Evolutionary conservation across 2,888 invertebrate genomes (phyloP), one percentile per base, ranked within the genome.

Genomic region (Ernsta delagoae): DNA sequence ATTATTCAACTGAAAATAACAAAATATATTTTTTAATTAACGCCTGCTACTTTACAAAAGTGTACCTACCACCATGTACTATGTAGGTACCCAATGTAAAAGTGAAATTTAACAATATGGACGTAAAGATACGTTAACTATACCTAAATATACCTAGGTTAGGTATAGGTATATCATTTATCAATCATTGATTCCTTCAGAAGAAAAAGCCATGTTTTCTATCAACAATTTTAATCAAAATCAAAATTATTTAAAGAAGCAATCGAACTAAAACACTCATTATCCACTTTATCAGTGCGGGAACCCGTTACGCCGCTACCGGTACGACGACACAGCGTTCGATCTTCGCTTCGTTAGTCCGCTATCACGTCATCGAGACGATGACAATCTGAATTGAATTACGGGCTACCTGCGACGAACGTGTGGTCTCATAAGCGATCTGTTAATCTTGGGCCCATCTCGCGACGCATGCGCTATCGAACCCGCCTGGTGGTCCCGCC

Each of bases 351-450:
- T 92, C 92, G 92, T 93, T 92, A 92, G 87, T 81, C 74, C 76
- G 73, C 82, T 90, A 92, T 92, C 92, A 86, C 87, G 83, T 89
- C 88, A 91, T 91, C 90, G 83, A 80, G 80, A 86, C 86, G 92
- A 93, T 92, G 93, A 93, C 93, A 93, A 93, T 93, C 93, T 88
- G 85, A 88, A 90, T 93, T 90, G 90, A 92, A 92, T 90, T 88
- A 90, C 92, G 79, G 84, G 87, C 92, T 92, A 91, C 92, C 90
- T 91, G 91, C 85, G 82, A 83, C 88, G 83, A 85, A 83, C 85
- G 92, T 93, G 93, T 93, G 93, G 93, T 92, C 92, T 85, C 82
- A 80, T 83, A 80, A 85, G 79, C 83, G 85, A 89, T 89, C 87
- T 84, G 83, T 83, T 89, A 89, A 92, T 92, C 90, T 88, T 79